A percentile compares a stretch with the other conserved stretches of the same genome.
phyloP scores from a whole-genome alignment of 2,888 invertebrate genomes.

The Neoitamus cyanurus region DNA sequence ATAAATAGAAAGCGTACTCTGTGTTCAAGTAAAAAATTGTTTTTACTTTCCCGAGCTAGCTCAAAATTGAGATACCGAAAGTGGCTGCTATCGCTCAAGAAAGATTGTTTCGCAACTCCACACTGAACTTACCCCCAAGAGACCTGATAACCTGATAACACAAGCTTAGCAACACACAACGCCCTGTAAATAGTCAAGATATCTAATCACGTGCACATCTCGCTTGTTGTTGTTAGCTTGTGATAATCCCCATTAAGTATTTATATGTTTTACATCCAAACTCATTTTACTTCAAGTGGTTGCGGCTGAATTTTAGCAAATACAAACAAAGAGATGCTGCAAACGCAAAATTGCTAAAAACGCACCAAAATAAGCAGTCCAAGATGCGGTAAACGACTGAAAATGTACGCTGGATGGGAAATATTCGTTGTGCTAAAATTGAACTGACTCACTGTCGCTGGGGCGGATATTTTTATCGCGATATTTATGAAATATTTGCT shows the following conservation, averaged over 20 bases:
- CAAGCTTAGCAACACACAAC: background rate
- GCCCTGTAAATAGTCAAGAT: background rate
- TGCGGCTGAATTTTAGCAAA: background rate
- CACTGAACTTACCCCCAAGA: background rate
- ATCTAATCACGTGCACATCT: background rate
- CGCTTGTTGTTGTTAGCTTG: background rate
- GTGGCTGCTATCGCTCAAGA: background rate
- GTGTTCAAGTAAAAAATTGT: too few relatives aligned
- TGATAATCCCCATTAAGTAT: background rate
- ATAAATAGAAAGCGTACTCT: too few relatives aligned
- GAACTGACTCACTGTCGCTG: constrained; percentile 6
- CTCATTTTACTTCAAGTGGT: background rate
- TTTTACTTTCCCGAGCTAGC: background rate
- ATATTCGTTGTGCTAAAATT: background rate
- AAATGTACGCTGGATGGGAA: background rate
- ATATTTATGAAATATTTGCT: background rate
- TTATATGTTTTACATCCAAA: background rate
- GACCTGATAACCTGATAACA: background rate
- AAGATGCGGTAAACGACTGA: background rate
- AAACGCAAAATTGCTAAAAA: background rate
- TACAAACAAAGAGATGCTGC: background rate
- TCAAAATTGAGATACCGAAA: background rate
- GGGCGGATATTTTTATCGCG: constrained; percentile 5
- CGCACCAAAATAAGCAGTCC: background rate
- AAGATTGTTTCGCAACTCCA: background rate